Evolutionary conservation across 2,888 invertebrate species (phyloP).

Genomic region (Buathra laborator): DNA sequence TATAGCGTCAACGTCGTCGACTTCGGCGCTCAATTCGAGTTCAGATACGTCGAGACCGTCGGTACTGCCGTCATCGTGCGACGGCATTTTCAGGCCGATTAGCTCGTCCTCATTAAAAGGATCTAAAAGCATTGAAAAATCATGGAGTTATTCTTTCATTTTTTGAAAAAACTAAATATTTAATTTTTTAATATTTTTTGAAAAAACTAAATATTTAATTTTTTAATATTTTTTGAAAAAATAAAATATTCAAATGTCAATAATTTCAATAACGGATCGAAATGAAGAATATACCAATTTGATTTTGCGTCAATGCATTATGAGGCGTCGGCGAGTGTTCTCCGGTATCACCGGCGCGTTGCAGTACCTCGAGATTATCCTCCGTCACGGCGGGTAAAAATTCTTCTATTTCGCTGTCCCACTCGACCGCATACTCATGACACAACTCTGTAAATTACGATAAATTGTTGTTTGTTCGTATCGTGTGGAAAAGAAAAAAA

Average conservation of each 20-base stretch:
- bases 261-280: neutral
- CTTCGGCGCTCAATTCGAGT: conserved; percentile 80
- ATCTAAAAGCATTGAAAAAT: conserved; percentile 73
- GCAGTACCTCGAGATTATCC: conserved; percentile 83
- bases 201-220: too few species aligned
- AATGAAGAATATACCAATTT: conserved; percentile 75
- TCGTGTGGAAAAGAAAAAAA: neutral
- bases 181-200: too few species aligned
- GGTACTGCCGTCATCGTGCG: conserved; percentile 83
- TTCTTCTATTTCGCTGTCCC: conserved; percentile 84
- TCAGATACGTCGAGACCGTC: conserved; percentile 83
- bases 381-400: conserved; percentile 84
- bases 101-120: conserved; percentile 82
- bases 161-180: too few species aligned
- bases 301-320: conserved; percentile 77
- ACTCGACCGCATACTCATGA: conserved; percentile 75
- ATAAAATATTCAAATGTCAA: too few species aligned
- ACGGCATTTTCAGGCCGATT: conserved; percentile 81
- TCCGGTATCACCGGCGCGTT: conserved; percentile 83
- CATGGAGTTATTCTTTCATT: neutral
- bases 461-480: neutral
- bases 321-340: conserved; percentile 82
- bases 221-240: too few species aligned
- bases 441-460: conserved; percentile 46
- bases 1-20: conserved; percentile 79